Conservation (phyloP, 2,888 invertebrate genomes). For the Clostera curtula region DNA sequence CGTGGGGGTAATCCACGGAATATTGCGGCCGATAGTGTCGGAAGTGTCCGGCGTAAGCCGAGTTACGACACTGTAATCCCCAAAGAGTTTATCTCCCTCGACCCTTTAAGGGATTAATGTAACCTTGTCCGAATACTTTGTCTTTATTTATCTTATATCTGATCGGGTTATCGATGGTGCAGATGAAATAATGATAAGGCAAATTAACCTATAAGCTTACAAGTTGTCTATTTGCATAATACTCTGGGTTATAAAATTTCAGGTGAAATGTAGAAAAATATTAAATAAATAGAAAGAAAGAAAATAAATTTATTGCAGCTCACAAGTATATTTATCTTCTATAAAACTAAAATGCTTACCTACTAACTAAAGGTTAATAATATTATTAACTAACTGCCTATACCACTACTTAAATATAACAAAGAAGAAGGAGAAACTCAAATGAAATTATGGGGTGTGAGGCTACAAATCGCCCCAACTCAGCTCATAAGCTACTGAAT, state of each 20-base stretch:
- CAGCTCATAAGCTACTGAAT: too few species aligned
- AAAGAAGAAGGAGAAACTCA: too few species aligned
- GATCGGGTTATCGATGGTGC: conserved; percentile 23
- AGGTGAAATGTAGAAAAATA: too few species aligned
- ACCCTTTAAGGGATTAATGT: conserved; percentile 65
- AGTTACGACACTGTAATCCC: conserved; percentile 57
- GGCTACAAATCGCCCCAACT: too few species aligned
- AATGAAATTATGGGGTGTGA: too few species aligned
- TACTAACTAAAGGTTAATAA: too few species aligned
- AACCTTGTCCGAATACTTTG: conserved; percentile 55
- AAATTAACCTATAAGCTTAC: not conserved
- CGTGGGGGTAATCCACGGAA: conserved; percentile 49
- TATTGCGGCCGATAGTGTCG: conserved; percentile 55
- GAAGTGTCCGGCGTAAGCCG: conserved; percentile 53
- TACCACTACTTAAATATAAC: too few species aligned
- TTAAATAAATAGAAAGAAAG: too few species aligned
- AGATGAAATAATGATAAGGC: conserved; percentile 18
- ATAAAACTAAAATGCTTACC: too few species aligned
- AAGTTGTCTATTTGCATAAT: not conserved
- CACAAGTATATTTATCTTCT: too few species aligned
- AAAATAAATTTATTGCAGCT: too few species aligned
- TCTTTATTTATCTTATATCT: conserved; percentile 50
- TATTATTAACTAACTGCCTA: too few species aligned
- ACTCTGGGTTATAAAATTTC: not conserved
- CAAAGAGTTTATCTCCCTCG: conserved; percentile 49